These are phyloP conservation scores for Eptesicus fuscus DNA, from an alignment of 2,113 vertebrate species.

Conservation along the genomic window DNA sequence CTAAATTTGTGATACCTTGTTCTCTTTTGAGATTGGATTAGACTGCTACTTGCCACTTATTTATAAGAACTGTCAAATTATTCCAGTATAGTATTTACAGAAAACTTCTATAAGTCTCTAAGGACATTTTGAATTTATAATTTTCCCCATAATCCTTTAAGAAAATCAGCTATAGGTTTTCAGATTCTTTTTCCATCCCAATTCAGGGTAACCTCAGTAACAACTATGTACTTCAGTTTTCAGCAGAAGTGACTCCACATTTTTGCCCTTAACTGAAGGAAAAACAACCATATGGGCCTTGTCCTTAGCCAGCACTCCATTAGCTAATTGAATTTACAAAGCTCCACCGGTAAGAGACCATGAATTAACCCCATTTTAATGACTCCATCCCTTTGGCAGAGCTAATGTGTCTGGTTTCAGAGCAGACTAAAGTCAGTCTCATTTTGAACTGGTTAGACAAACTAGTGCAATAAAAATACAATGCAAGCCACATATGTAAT, in stretches of 20 bases:
- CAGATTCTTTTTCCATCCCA: neutral
- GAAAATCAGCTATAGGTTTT: conserved; percentile 26
- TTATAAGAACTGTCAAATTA: conserved; percentile 15
- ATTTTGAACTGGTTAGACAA: neutral
- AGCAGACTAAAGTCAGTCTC: neutral
- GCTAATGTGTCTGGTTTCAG: neutral
- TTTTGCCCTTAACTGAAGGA: conserved; percentile 41
- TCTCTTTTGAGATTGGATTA: neutral
- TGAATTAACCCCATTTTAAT: conserved; percentile 51
- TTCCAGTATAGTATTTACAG: neutral
- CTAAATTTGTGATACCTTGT: neutral
- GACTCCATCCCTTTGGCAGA: conserved; percentile 43
- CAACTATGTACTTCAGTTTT: neutral
- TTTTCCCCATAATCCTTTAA: neutral
- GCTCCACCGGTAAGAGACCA: conserved; percentile 23
- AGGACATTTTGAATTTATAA: neutral
- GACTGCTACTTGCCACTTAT: neutral
- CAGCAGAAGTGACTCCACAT: conserved; percentile 30
- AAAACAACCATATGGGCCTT: conserved; percentile 69
- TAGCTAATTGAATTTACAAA: conserved; percentile 73
- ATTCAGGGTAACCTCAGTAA: neutral
- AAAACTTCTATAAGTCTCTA: neutral
- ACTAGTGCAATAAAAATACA: neutral
- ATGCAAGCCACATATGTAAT: neutral
- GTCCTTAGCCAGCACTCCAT: conserved; percentile 58